Conservation (phyloP, 2,797 vertebrate species). For the Allobates femoralis region DNA sequence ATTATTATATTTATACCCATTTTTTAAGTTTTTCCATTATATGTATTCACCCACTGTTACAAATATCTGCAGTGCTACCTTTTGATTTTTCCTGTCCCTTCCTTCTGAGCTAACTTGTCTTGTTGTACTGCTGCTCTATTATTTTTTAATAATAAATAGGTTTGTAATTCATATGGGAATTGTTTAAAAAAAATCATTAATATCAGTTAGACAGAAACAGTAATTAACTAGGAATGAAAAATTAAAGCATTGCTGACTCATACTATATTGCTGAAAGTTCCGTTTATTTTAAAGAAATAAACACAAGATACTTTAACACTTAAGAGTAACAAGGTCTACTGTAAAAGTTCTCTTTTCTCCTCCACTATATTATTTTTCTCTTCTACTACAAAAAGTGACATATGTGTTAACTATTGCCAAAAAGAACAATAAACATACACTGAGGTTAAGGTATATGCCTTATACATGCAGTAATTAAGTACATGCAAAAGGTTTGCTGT, state of each 20-base stretch:
- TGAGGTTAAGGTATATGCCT: slow-evolving; percentile 20
- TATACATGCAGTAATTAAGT: slow-evolving; percentile 44
- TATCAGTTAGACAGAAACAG: no score
- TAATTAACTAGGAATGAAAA: no score
- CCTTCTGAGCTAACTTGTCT: no score
- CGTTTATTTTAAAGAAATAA: slow-evolving; percentile 35
- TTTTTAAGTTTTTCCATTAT: no score
- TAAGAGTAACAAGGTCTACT: slow-evolving; percentile 17
- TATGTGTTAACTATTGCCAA: slow-evolving; percentile 31
- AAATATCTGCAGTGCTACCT: no score
- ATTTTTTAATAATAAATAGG: no score
- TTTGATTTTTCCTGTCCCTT: no score
- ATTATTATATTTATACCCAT: no score
- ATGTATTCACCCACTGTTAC: no score
- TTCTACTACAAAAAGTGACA: slow-evolving; percentile 54
- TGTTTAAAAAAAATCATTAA: no score
- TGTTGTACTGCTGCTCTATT: no score
- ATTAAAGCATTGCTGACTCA: not conserved
- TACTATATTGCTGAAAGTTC: slow-evolving; percentile 24
- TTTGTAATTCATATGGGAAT: no score
- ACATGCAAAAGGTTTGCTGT: slow-evolving; percentile 37
- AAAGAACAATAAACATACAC: slow-evolving; percentile 34
- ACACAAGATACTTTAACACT: slow-evolving; percentile 26
- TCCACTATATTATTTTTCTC: slow-evolving; percentile 20
- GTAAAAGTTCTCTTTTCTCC: not conserved